phyloP scores from a whole-genome alignment of 2,888 invertebrate species.

The Minunthozetes semirufus region DNA sequence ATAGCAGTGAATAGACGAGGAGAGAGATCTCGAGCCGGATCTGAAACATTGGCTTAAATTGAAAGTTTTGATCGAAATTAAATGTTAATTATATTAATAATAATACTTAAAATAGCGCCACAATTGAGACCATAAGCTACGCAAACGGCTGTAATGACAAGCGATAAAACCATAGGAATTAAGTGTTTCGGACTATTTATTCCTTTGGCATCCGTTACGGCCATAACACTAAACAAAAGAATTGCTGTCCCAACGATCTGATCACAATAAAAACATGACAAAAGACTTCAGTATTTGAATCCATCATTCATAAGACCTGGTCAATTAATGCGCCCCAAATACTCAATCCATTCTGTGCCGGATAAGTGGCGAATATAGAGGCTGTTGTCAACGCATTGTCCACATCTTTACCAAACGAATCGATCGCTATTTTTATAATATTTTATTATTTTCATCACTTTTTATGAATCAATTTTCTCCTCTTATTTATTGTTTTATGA shows the following conservation, averaged over 20 bases:
- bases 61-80: not conserved
- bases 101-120: conserved; percentile 53
- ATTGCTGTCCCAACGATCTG: conserved; percentile 52
- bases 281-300: not conserved
- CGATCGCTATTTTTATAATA: conserved; percentile 43
- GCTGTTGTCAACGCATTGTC: conserved; percentile 50
- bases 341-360: conserved; percentile 48
- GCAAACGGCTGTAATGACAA: conserved; percentile 50
- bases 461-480: no score
- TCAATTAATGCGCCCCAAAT: conserved; percentile 50
- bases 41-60: not conserved
- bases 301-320: conserved; percentile 48
- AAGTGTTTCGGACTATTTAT: conserved; percentile 48
- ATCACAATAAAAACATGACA: not conserved
- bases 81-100: not conserved
- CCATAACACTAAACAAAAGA: conserved; percentile 51
- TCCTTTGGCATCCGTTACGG: conserved; percentile 51
- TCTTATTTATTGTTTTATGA: no score
- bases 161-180: conserved; percentile 44
- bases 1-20: conserved; percentile 54
- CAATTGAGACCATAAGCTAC: conserved; percentile 54
- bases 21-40: conserved; percentile 57
- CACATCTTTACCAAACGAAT: conserved; percentile 45
- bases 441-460: not conserved
- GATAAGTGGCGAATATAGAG: conserved; percentile 55